These are phyloP conservation scores for Alviniconcha strummeri DNA, from an alignment of 2,888 invertebrate genomes.

Conservation along the genomic window DNA sequence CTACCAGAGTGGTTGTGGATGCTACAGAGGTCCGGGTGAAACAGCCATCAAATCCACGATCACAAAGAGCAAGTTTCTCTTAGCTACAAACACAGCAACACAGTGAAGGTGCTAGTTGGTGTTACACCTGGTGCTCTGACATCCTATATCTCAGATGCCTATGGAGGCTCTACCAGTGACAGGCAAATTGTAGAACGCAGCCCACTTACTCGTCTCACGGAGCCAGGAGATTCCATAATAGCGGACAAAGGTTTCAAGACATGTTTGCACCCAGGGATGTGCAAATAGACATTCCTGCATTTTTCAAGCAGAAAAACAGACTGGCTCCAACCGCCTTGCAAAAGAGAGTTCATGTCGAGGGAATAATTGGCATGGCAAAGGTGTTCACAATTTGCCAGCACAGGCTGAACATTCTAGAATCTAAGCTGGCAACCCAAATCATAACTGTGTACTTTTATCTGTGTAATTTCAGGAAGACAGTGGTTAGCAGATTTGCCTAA, in stretches of 20 bases:
- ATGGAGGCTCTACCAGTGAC: conserved; percentile 46
- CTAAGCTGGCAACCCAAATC: conserved; percentile 6
- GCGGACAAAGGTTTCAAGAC: conserved; percentile 41
- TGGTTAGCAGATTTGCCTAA: conserved; percentile 11
- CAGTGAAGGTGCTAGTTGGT: conserved; percentile 38
- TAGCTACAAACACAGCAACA: conserved; percentile 31
- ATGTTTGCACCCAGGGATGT: conserved; percentile 43
- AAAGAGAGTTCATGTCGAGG: conserved; percentile 48
- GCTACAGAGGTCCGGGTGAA: conserved; percentile 34
- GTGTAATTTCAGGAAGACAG: conserved; percentile 1
- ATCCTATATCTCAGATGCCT: conserved; percentile 32
- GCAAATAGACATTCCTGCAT: conserved; percentile 46
- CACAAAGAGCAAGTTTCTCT: conserved; percentile 29
- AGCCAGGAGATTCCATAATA: conserved; percentile 43
- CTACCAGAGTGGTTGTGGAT: conserved; percentile 11
- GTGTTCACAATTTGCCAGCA: conserved; percentile 37
- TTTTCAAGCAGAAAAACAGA: conserved; percentile 47
- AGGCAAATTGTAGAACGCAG: conserved; percentile 45
- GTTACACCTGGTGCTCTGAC: no score
- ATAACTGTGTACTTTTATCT: conserved; percentile 5
- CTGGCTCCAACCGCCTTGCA: conserved; percentile 35
- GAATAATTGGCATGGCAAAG: conserved; percentile 43
- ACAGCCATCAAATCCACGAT: conserved; percentile 26
- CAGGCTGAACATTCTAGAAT: background rate
- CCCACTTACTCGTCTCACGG: conserved; percentile 33